These are phyloP conservation scores for Amphipyra tragopoginis DNA, from an alignment of 2,888 invertebrate genomes.

Conservation along the genomic window DNA sequence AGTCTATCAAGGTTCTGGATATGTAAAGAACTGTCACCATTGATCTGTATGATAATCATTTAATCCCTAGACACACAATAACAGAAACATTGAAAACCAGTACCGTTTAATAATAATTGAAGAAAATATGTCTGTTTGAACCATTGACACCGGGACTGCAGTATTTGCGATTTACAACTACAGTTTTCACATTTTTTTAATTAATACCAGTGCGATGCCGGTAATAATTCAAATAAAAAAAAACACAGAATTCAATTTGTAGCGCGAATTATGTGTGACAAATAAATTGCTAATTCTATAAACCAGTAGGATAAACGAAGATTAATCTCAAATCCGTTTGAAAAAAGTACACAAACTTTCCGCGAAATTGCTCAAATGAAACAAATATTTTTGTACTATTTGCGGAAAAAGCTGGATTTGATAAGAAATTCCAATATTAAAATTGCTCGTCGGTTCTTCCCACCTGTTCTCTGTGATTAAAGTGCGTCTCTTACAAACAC, in stretches of 20 bases:
- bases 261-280: slow-evolving; percentile 31
- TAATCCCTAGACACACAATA: too few relatives aligned
- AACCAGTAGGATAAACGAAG: slow-evolving; percentile 44
- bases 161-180: too few relatives aligned
- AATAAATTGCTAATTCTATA: slow-evolving; percentile 37
- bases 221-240: too few relatives aligned
- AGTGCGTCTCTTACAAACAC: slow-evolving; percentile 81
- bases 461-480: slow-evolving; percentile 87
- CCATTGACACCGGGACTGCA: too few relatives aligned
- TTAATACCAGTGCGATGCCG: too few relatives aligned
- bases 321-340: slow-evolving; percentile 51
- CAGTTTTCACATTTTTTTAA: too few relatives aligned
- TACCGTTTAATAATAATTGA: too few relatives aligned
- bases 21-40: too few relatives aligned
- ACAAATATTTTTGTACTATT: slow-evolving; percentile 67
- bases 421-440: slow-evolving; percentile 86
- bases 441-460: slow-evolving; percentile 78
- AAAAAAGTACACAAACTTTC: slow-evolving; percentile 54
- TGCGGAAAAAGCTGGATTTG: slow-evolving; percentile 72
- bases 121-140: too few relatives aligned
- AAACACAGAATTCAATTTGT: slow-evolving; percentile 5
- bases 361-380: slow-evolving; percentile 56
- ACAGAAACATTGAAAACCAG: too few relatives aligned
- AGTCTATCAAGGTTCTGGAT: too few relatives aligned
- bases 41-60: too few relatives aligned